Percentiles rank a stretch among this genome's conserved stretches.
phyloP scores from a whole-genome alignment of 2,113 vertebrate species.

The Bos taurus region DNA sequence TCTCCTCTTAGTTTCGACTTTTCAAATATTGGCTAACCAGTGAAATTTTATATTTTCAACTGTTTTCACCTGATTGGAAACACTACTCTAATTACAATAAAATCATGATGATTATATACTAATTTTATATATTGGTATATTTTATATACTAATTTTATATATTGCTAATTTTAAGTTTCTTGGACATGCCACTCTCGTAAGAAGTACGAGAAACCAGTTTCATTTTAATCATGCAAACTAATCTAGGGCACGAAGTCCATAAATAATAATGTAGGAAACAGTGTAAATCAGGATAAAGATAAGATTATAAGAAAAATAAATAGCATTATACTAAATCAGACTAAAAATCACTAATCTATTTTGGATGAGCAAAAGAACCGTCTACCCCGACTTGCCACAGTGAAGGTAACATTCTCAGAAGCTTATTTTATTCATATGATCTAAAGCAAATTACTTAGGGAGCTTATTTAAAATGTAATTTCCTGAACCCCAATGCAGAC shows the following conservation, averaged over 20 bases:
- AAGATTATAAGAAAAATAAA: background rate
- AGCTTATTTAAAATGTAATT: background rate
- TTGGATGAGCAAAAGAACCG: background rate
- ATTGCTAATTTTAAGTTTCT: background rate
- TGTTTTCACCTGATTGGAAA: background rate
- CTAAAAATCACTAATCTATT: background rate
- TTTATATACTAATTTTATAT: background rate
- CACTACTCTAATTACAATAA: background rate
- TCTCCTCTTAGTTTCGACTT: background rate
- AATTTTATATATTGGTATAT: background rate
- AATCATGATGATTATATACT: background rate
- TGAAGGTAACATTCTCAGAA: background rate
- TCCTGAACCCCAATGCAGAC: background rate
- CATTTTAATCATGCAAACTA: conserved; percentile 17
- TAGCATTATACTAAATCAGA: background rate
- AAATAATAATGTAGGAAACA: background rate
- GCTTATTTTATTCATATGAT: background rate
- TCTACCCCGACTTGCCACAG: background rate
- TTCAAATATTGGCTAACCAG: background rate
- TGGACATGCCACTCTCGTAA: background rate
- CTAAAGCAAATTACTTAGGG: background rate
- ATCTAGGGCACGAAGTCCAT: background rate
- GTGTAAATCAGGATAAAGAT: background rate
- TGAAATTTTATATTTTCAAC: background rate
- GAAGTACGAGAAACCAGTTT: background rate